Evolutionary conservation across 2,888 invertebrate genomes (phyloP).

Genomic region (Drosophila mimica): DNA sequence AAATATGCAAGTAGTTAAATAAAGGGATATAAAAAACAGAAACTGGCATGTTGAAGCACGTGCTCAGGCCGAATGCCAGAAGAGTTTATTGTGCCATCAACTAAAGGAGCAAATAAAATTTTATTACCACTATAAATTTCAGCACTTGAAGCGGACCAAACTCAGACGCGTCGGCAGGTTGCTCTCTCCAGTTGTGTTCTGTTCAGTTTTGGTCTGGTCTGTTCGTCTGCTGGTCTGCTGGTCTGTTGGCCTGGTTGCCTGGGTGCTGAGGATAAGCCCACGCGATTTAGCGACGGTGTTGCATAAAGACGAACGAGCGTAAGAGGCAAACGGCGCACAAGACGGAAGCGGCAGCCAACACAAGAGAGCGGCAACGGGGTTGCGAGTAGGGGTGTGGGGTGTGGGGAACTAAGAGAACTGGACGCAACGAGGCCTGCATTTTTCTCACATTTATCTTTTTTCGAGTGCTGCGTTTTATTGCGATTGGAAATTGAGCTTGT

Average conservation of each 20-base stretch:
- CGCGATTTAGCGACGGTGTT: constrained; percentile 72
- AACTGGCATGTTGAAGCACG: constrained; percentile 64
- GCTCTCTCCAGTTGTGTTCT: constrained; percentile 26
- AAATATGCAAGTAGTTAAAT: constrained; percentile 41
- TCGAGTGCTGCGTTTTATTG: constrained; percentile 80
- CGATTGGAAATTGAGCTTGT: constrained; percentile 81
- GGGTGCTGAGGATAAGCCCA: constrained; percentile 72
- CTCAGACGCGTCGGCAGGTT: constrained; percentile 67
- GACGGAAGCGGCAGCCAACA: constrained; percentile 25
- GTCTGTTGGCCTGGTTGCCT: constrained; percentile 27
- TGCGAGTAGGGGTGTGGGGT: neutral
- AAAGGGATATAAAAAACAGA: constrained; percentile 41
- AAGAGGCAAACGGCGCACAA: constrained; percentile 42
- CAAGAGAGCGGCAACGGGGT: constrained; percentile 3
- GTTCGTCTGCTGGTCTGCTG: constrained; percentile 16
- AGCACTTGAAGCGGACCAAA: constrained; percentile 69
- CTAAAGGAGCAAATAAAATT: constrained; percentile 81
- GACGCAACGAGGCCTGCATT: constrained; percentile 67
- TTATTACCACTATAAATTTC: constrained; percentile 81
- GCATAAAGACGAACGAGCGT: constrained; percentile 62
- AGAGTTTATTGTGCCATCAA: constrained; percentile 80
- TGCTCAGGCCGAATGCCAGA: constrained; percentile 68
- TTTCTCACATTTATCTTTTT: constrained; percentile 82
- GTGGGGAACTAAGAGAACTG: constrained; percentile 25
- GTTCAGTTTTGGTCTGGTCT: constrained; percentile 9